phyloP scores from a whole-genome alignment of 2,113 vertebrate species.

The Guaruba guarouba region DNA sequence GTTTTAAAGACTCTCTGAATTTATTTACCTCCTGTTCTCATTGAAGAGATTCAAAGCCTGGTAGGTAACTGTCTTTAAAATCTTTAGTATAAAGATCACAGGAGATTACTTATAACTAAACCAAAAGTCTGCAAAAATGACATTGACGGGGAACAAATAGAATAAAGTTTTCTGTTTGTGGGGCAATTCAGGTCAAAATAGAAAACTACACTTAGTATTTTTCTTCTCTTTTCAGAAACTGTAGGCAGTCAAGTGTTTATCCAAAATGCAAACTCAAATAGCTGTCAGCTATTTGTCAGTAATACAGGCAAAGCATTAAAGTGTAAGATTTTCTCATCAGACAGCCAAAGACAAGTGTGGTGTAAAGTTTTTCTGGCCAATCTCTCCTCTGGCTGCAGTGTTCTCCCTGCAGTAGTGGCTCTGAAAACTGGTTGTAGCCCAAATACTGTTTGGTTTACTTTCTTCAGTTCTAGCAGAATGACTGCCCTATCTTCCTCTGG shows the following conservation, averaged over 20 bases:
- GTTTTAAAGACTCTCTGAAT: background rate
- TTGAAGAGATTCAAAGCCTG: background rate
- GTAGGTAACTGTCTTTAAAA: background rate
- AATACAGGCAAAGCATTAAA: background rate
- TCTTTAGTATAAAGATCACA: background rate
- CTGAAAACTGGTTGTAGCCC: background rate
- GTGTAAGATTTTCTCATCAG: background rate
- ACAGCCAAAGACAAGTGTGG: background rate
- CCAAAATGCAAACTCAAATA: background rate
- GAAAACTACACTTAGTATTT: background rate
- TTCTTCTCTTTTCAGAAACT: background rate
- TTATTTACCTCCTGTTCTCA: background rate
- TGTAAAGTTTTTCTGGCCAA: background rate
- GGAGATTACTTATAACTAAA: background rate
- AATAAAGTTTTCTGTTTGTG: conserved; percentile 3
- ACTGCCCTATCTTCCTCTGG: background rate
- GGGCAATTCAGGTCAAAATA: background rate
- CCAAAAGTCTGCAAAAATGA: background rate
- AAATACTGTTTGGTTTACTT: background rate
- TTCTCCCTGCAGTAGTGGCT: background rate
- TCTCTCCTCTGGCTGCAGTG: background rate
- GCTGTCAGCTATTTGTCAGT: background rate
- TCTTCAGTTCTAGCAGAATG: background rate
- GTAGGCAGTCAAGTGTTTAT: background rate
- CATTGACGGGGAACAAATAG: background rate